These are phyloP conservation scores for Ia io DNA, from an alignment of 2,113 vertebrate genomes.

Conservation along the genomic window DNA sequence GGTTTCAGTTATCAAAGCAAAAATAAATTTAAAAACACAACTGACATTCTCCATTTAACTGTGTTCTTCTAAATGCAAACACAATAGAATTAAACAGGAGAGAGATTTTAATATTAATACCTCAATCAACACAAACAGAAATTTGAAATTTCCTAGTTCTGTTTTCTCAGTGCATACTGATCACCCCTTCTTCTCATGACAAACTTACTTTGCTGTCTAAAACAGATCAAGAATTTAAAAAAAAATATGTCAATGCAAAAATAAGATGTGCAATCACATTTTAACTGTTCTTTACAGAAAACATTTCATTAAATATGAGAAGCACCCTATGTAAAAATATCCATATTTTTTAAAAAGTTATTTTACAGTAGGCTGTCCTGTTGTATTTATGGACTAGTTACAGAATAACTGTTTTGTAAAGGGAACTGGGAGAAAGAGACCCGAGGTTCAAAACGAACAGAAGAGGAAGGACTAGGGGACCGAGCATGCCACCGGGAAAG, in stretches of 20 bases:
- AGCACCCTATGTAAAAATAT: neutral
- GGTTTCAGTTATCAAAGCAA: constrained; percentile 45
- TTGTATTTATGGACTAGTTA: neutral
- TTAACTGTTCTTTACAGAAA: constrained; percentile 15
- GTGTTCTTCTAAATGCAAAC: constrained; percentile 28
- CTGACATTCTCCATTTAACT: neutral
- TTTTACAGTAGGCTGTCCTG: neutral
- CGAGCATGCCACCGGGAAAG: neutral
- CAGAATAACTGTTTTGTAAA: neutral
- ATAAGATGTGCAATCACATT: neutral
- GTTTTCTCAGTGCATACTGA: neutral
- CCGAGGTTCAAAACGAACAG: neutral
- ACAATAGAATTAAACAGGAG: neutral
- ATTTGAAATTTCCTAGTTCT: neutral
- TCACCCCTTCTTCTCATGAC: neutral
- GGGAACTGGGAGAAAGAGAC: neutral
- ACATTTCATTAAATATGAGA: neutral
- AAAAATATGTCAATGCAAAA: constrained; percentile 35
- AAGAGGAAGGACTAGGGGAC: neutral
- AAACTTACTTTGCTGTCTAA: constrained; percentile 41
- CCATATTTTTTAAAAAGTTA: neutral
- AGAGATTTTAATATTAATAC: neutral
- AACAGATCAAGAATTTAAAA: constrained; percentile 17
- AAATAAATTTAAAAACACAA: constrained; percentile 53
- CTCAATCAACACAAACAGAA: neutral